Evolutionary conservation across 2,797 vertebrate species (phyloP).

Genomic region (Siniperca scherzeri): DNA sequence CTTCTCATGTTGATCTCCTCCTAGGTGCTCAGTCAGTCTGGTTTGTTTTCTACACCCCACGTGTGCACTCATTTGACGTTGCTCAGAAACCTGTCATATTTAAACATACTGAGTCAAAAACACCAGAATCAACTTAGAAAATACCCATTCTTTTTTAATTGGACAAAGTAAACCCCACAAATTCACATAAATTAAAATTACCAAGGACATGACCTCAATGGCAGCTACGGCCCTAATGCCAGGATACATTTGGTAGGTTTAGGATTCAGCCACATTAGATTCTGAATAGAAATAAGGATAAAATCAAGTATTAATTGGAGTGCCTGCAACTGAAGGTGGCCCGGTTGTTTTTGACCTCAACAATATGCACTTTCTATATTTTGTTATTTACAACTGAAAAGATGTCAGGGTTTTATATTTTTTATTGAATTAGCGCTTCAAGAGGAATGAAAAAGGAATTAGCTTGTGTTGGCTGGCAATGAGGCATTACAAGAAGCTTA

Average conservation of each 20-base stretch:
- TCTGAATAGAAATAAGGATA: not conserved
- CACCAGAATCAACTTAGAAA: not conserved
- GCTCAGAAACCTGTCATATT: not conserved
- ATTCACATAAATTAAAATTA: not conserved
- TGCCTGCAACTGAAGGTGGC: not conserved
- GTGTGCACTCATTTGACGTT: not conserved
- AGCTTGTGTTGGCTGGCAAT: slow-evolving; percentile 46
- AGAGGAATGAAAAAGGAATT: slow-evolving; percentile 31
- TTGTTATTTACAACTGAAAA: slow-evolving; percentile 16
- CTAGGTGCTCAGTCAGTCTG: too few relatives aligned
- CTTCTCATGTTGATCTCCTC: too few relatives aligned
- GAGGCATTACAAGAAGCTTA: slow-evolving; percentile 37
- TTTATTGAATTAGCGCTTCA: slow-evolving; percentile 39
- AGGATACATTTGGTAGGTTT: not conserved
- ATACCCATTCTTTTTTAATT: not conserved
- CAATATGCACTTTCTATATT: not conserved
- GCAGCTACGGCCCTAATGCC: not conserved
- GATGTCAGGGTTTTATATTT: slow-evolving; percentile 9
- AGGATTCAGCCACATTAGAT: not conserved
- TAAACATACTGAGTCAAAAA: not conserved
- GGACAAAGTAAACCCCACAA: not conserved
- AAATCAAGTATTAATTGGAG: not conserved
- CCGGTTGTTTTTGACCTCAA: not conserved
- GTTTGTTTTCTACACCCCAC: not conserved
- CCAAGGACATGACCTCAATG: not conserved